A percentile compares a stretch with the other conserved stretches of the same genome.
phyloP scores from a whole-genome alignment of 1,140 invertebrate genomes.

The Calephelis virginiensis region DNA sequence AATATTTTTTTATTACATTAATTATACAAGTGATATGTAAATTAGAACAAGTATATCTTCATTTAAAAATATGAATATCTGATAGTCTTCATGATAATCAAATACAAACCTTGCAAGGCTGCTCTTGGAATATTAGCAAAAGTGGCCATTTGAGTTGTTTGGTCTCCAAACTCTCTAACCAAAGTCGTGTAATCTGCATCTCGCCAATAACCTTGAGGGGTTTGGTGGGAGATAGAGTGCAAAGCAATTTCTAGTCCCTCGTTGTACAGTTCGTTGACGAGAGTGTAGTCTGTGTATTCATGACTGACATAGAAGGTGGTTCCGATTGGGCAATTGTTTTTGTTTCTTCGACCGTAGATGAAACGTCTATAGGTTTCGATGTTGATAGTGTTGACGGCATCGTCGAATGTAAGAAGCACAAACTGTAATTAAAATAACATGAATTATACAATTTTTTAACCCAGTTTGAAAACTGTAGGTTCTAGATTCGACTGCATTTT shows the following conservation, averaged over 20 bases:
- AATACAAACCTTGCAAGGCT: conserved; percentile 67
- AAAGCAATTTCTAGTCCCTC: conserved; percentile 85
- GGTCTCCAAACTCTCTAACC: conserved; percentile 80
- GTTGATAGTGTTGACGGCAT: conserved; percentile 83
- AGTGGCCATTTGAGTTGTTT: conserved; percentile 72
- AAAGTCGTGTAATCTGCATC: conserved; percentile 64
- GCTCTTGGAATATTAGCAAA: conserved; percentile 80
- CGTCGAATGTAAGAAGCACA: conserved; percentile 84
- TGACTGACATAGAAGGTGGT: conserved; percentile 84
- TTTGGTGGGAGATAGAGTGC: conserved; percentile 80
- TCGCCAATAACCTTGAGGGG: conserved; percentile 76
- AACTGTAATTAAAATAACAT: conserved; percentile 68
- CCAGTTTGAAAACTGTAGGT: too few species aligned
- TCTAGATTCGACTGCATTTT: too few species aligned
- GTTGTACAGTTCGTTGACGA: conserved; percentile 81
- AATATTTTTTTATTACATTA: too few species aligned
- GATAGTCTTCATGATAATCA: not conserved
- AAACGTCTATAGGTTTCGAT: conserved; percentile 81
- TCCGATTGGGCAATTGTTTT: conserved; percentile 81
- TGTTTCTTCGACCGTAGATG: conserved; percentile 80
- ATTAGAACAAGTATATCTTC: too few species aligned
- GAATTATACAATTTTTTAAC: too few species aligned
- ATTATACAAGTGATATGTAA: too few species aligned
- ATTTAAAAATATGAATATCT: too few species aligned
- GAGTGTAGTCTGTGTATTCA: conserved; percentile 84